Percentiles rank a stretch among this genome's conserved stretches.
These are phyloP conservation scores for Aricia agestis DNA, from an alignment of 1,140 invertebrate genomes.

Conservation along the genomic window DNA sequence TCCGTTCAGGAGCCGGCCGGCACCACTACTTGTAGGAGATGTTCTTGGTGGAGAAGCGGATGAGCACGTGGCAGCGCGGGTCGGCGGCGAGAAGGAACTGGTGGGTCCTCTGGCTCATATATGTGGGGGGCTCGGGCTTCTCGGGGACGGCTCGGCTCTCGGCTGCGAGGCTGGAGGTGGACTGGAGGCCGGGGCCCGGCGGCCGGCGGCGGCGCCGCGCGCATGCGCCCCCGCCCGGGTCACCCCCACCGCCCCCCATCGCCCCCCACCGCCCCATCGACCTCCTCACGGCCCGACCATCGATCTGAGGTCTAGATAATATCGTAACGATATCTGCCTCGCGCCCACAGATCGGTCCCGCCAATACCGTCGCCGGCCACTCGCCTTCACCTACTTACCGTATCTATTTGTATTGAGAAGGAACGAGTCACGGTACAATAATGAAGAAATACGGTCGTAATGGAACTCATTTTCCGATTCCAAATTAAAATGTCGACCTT, in stretches of 20 bases:
- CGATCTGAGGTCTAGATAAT: slow-evolving; percentile 2
- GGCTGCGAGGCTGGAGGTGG: slow-evolving; percentile 26
- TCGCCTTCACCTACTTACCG: background rate
- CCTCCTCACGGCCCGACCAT: background rate
- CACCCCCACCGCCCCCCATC: slow-evolving; percentile 31
- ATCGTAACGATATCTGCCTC: background rate
- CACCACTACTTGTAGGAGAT: slow-evolving; percentile 67
- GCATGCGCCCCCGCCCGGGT: slow-evolving; percentile 52
- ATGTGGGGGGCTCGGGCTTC: slow-evolving; percentile 33
- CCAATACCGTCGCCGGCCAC: background rate
- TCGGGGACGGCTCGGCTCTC: slow-evolving; percentile 30
- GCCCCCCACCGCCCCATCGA: background rate
- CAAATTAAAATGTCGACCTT: background rate
- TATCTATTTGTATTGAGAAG: background rate
- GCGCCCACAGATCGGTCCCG: background rate
- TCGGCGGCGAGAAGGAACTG: slow-evolving; percentile 46
- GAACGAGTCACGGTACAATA: background rate
- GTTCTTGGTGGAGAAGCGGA: slow-evolving; percentile 68
- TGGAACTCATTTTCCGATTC: background rate
- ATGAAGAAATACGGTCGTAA: background rate
- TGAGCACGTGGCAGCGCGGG: slow-evolving; percentile 53
- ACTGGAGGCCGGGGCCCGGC: slow-evolving; percentile 30
- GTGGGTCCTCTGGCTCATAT: slow-evolving; percentile 61
- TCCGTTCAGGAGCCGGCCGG: background rate
- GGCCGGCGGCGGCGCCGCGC: slow-evolving; percentile 32